These are phyloP conservation scores for Betta splendens DNA, from an alignment of 2,797 vertebrate species.

Conservation along the genomic window DNA sequence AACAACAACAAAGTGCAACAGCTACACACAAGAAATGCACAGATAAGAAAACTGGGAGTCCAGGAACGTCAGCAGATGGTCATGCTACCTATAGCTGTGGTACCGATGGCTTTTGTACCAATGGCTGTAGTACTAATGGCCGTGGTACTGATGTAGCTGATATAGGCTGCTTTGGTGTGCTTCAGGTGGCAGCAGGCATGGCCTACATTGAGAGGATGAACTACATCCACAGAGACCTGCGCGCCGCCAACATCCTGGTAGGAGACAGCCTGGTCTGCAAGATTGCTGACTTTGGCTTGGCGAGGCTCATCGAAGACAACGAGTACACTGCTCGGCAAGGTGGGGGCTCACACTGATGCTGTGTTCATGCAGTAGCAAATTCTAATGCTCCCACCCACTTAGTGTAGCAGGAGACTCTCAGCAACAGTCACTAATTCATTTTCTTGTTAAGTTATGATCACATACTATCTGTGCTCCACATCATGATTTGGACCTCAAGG, in stretches of 20 bases:
- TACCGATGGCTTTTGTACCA: too few species aligned
- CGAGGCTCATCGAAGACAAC: conserved; percentile 95
- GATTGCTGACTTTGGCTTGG: conserved; percentile 96
- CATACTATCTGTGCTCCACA: too few species aligned
- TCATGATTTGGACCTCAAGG: too few species aligned
- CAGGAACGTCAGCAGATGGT: too few species aligned
- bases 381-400: neutral
- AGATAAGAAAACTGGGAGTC: too few species aligned
- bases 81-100: too few species aligned
- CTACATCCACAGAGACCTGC: conserved; percentile 96
- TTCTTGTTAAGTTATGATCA: too few species aligned
- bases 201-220: conserved; percentile 99
- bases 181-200: conserved; percentile 94
- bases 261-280: conserved; percentile 94
- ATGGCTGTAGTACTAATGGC: too few species aligned
- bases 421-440: too few species aligned
- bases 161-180: conserved; percentile 4
- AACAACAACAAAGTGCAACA: too few species aligned
- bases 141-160: too few species aligned
- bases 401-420: neutral
- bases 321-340: conserved; percentile 97
- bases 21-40: too few species aligned
- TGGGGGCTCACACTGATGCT: conserved; percentile 52
- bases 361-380: neutral
- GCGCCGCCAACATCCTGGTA: conserved; percentile 96